Base-by-base conservation (phyloP, 1,140 invertebrate genomes). In the Apis laboriosa region DNA sequence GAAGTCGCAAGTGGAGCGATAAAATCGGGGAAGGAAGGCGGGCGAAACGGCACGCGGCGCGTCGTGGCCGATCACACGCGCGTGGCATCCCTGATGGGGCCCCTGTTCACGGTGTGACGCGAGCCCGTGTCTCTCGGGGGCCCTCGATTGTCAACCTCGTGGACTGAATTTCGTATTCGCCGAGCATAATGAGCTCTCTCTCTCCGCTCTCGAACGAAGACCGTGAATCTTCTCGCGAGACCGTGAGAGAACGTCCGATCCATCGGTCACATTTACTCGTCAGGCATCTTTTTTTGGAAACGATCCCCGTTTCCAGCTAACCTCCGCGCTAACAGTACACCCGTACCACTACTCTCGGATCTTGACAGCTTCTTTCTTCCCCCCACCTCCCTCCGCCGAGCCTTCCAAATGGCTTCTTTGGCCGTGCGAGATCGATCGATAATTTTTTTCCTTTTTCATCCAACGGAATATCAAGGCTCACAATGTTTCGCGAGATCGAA, bases 71-170 rank as follows among this genome's bases (percentile, higher is more conserved):
- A 90, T 90, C 86, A 89, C 84, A 89, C 91, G 89, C 91, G 89
- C 84, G 85, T 88, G 84, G 91, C 92, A 92, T 92, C 86, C 76
- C 86, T 90, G 91, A 92, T 92, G 91, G 87, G 86, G 11, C 60
- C 81, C 60, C 28, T 2, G 53, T 55, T 53, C 64, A 49, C 66
- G 9, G 58, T 64, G 80, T 60, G 79, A 76, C 67, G 75, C 58
- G 58, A 68, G 60, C 55, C 28, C 70, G 75, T 77, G 78, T 86
- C 75, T 66, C 70, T 15, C 71, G 72, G 34, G 64, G 66, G 58
- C 71, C 79, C 56, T 49, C 78, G 77, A 86, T 84, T 68, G 86
- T 86, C 77, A 76, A 85, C 86, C 76, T 63, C 66, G n/a, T 72
- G 72, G 64, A 63, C 73, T 76, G 77, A 88, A 84, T 90, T 89